Base-by-base conservation (phyloP, 1,140 invertebrate genomes). In the Drosophila truncata region DNA sequence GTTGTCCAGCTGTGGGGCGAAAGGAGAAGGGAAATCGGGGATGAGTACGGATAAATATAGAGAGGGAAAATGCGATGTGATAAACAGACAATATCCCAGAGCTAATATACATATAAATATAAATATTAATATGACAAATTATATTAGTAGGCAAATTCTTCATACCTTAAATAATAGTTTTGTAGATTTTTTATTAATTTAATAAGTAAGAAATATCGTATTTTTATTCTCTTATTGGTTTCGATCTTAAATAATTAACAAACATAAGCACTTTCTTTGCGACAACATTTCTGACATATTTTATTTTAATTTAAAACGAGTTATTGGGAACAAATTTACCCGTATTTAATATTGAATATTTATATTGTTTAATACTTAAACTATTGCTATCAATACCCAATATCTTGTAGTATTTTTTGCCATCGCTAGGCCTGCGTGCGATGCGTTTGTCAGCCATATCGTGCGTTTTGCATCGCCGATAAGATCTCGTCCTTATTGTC, bases 1-100 rank as follows among this genome's bases (percentile, higher is more conserved):
- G 57, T 97, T 97, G 93, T 99, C 98, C 94, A 98, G 95, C 98
- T 99, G 95, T 64, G 96, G 96, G 93, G 94, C 93, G 93, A 94
- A 65, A 85, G 14, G 92, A 57, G 50, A 25, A 41, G 18, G 20
- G 47, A 41, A 61, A 2, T 29, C 13, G 11, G 46, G 55, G 4
- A 57, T 54, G 33, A 25, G 35, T 49, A 13, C 2, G n/a, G 14
- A 37, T 23, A n/a, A 14, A 35, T 65, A 42, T 35, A 35, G 50
- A 54, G 50, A 35, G 18, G 50, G 6, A 23, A 25, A 37, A 10
- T 13, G 0, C 0, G 5, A 18, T 18, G 13, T 35, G 31, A 35
- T 16, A 35, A 29, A 13, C 8, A 23, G 5, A 58, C 14, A 63
- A 33, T 42, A 33, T 64, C 10, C 18, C 13, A 13, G 27, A 20